Evolutionary conservation across 1,140 invertebrate genomes (phyloP).

Genomic region (Drosophila chauvacae): DNA sequence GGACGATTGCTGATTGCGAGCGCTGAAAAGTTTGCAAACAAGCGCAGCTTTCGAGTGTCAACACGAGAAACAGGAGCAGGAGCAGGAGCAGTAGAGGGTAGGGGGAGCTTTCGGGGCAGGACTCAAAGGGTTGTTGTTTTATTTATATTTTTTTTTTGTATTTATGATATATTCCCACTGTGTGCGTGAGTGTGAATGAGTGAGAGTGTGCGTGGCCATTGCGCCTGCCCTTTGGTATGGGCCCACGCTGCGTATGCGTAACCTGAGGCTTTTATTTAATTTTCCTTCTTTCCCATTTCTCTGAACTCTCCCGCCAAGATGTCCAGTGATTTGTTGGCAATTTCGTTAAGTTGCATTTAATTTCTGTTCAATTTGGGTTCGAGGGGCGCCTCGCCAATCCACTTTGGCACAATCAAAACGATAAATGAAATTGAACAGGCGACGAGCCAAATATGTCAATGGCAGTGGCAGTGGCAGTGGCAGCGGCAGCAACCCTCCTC

Average conservation of each 20-base stretch:
- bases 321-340: slow-evolving; percentile 41
- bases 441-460: slow-evolving; percentile 33
- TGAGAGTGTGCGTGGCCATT: slow-evolving; percentile 32
- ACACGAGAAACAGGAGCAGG: neutral
- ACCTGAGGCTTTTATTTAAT: slow-evolving; percentile 50
- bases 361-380: slow-evolving; percentile 19
- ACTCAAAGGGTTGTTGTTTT: slow-evolving; percentile 59
- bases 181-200: slow-evolving; percentile 23
- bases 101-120: slow-evolving; percentile 51
- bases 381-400: slow-evolving; percentile 29
- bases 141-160: neutral
- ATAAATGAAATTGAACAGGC: slow-evolving; percentile 71
- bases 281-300: slow-evolving; percentile 15
- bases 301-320: no score
- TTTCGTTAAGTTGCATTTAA: slow-evolving; percentile 62
- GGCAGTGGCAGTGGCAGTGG: slow-evolving; percentile 1
- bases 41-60: slow-evolving; percentile 61
- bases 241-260: slow-evolving; percentile 62
- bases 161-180: neutral
- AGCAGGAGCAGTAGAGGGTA: neutral
- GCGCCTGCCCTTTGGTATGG: slow-evolving; percentile 30
- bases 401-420: slow-evolving; percentile 57
- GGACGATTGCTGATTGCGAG: slow-evolving; percentile 6
- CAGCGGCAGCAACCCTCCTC: neutral
- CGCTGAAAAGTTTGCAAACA: slow-evolving; percentile 61